Evolutionary conservation across 2,888 invertebrate species (phyloP).

Genomic region (Ellobium chinense): DNA sequence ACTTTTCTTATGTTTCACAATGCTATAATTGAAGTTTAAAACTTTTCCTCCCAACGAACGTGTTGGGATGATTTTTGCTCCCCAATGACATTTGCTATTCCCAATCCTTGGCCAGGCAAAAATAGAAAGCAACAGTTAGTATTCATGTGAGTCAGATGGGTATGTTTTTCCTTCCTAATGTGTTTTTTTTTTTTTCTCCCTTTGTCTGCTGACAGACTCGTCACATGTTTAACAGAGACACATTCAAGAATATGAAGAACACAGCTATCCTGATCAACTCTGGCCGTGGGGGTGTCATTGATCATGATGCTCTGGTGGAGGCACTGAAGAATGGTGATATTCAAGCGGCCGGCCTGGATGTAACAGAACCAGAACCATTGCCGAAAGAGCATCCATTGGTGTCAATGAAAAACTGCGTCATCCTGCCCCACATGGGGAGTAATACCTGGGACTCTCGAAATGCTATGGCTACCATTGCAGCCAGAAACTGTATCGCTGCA

Average conservation of each 20-base stretch:
- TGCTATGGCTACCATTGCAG: slow-evolving; percentile 88
- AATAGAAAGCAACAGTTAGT: too few relatives aligned
- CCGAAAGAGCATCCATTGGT: slow-evolving; percentile 88
- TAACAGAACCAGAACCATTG: slow-evolving; percentile 93
- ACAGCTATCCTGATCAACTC: slow-evolving; percentile 92
- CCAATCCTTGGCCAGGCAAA: too few relatives aligned
- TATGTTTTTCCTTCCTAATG: neutral
- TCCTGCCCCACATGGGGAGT: slow-evolving; percentile 93
- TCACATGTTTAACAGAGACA: slow-evolving; percentile 84
- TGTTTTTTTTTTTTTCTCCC: neutral
- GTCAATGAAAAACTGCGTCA: slow-evolving; percentile 88
- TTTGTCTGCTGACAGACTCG: slow-evolving; percentile 17
- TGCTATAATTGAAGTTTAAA: too few relatives aligned
- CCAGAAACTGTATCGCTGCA: slow-evolving; percentile 88
- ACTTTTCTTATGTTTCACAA: too few relatives aligned
- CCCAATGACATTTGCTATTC: too few relatives aligned
- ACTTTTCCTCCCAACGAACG: too few relatives aligned
- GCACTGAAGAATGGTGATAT: slow-evolving; percentile 87
- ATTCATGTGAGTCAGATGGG: neutral
- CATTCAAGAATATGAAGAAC: slow-evolving; percentile 92
- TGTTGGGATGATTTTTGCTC: too few relatives aligned
- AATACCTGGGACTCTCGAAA: slow-evolving; percentile 88
- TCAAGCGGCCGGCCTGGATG: slow-evolving; percentile 92
- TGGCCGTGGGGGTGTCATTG: slow-evolving; percentile 83
- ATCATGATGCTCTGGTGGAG: slow-evolving; percentile 88